Evolutionary conservation across 2,888 invertebrate genomes (phyloP), one percentile per base, ranked within the genome.

Genomic region (Branchipolynoe longqiensis): DNA sequence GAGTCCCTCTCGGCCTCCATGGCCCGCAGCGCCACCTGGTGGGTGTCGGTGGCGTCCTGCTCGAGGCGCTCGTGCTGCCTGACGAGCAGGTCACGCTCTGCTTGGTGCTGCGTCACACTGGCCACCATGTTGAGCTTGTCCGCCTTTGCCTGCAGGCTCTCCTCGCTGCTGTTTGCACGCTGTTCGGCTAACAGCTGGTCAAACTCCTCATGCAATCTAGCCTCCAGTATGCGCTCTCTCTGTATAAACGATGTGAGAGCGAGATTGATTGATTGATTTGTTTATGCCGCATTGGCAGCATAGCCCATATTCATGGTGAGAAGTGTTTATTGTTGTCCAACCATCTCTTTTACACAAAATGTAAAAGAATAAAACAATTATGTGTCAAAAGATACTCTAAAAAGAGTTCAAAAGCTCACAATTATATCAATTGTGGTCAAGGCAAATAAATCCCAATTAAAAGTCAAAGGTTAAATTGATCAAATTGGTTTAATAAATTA

Each of bases 161-260:
- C 81, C 38, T 81, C 81, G 8, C n/a, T 48, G 12, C 25, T 48
- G 48, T 78, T 22, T 1, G 54, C 25, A 2, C 78, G 41, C 54
- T 86, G 83, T 59, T 82, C 36, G 33, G 84, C 86, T 82, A 89
- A 84, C 28, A 89, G 87, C 1, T 74, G 74, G 78, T 86, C 85
- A 84, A 91, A 91, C 48, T 91, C 91, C 31, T 90, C 90, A 86
- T 88, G 87, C 78, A 90, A 85, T 86, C 90, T 89, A 22, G 90
- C 91, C 73, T 88, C 81, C 31, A 91, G 85, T n/a, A 87, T 88
- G 31, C 84, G 86, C 22, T 88, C 88, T 69, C 91, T 91, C 91
- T 92, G 86, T n/a, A 33, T 14, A 3, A 48, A 12, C 8, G 48
- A 48, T 48, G n/a, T n/a, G n/a, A n/a, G n/a, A n/a, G n/a, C n/a